These are phyloP conservation scores for Drosophila percnosoma DNA, from an alignment of 2,888 invertebrate genomes.

Conservation along the genomic window DNA sequence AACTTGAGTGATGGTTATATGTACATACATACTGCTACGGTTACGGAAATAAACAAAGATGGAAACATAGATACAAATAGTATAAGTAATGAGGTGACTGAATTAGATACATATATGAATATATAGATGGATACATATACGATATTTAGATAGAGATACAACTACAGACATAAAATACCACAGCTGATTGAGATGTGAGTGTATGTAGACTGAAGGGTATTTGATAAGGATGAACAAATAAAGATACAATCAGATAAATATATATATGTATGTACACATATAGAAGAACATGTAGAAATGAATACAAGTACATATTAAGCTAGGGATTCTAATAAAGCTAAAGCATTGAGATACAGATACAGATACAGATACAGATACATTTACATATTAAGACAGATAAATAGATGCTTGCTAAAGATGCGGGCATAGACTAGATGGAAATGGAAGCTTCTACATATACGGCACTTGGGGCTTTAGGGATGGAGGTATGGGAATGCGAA, in stretches of 20 bases:
- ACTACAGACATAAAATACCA: background rate
- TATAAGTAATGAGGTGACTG: background rate
- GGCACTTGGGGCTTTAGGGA: background rate
- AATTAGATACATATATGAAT: background rate
- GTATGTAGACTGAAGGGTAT: background rate
- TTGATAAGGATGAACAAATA: background rate
- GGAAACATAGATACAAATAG: background rate
- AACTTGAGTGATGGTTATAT: background rate
- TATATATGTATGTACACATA: background rate
- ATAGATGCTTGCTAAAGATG: slow-evolving; percentile 3
- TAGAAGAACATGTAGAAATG: background rate
- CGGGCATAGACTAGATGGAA: background rate
- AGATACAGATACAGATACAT: background rate
- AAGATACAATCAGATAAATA: background rate
- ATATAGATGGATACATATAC: too few relatives aligned
- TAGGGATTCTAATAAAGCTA: background rate
- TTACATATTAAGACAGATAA: background rate
- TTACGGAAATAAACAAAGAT: background rate
- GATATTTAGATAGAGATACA: too few relatives aligned
- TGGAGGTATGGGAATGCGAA: background rate
- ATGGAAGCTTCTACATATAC: background rate
- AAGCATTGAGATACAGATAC: background rate
- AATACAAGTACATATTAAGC: background rate
- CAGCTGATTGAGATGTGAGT: background rate
- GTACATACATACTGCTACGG: background rate